Evolutionary conservation across 2,797 vertebrate genomes (phyloP), one percentile per base, ranked within the genome.

Genomic region (Sarcophilus harrisii): DNA sequence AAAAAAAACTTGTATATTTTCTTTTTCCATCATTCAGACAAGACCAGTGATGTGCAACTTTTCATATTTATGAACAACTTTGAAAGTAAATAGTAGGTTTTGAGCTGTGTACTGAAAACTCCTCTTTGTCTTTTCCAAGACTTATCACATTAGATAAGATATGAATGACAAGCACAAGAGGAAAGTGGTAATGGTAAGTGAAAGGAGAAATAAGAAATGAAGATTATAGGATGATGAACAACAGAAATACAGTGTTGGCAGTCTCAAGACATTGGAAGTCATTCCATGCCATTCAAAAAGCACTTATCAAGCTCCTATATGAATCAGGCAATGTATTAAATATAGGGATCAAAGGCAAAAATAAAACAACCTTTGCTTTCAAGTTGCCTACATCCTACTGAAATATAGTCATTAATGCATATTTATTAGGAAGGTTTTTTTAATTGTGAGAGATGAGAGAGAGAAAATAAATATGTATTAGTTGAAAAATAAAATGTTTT

Each of bases 11-110:
- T 90, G 5, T 14, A 12, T 92, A 30, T 59, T 96, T 97, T 94
- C 91, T 95, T 94, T 95, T 62, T 91, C 93, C 89, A 93, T 59
- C 93, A 93, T 91, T 1, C 59, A 96, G 38, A 95, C 52, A 9
- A 54, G 5, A 54, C 90, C 57, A 91, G 93, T 89, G 90, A 58
- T 94, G 28, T 91, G 93, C 92, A 29, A 5, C 92, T 92, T 95
- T 94, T 95, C 55, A 58, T 90, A 90, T 90, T 92, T 94, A 92
- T 59, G 73, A 94, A 92, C 57, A 58, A 32, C 95, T 93, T 93
- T 91, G 45, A 94, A 93, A 95, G 57, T 92, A 52, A 81, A 92
- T 49, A 60, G 24, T 60, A 21, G 27, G 16, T 57, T 29, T 89
- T 54, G 57, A 93, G 38, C 92, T 49, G 9, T 27, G 73, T 11